Base-by-base conservation (phyloP, 2,888 invertebrate species). In the Serrognathus titanus region DNA sequence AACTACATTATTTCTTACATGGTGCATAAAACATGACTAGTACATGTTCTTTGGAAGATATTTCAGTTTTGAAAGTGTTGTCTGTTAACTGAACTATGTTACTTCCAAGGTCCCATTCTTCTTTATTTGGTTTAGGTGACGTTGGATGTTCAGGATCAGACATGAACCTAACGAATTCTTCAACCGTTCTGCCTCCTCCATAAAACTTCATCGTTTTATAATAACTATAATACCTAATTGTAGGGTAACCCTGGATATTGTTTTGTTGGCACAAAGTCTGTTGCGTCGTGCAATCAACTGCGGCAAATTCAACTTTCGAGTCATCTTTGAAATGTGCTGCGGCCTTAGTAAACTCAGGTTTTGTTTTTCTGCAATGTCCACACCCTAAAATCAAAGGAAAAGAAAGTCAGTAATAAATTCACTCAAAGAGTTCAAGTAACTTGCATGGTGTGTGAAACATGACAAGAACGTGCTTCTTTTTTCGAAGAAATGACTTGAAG, bases 391-490 rank as follows among this genome's bases (percentile, higher is more conserved):
- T 35, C 39, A 35, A 24, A 39, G 7, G 13, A 10, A 41, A 6
- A 16, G 2, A n/a, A 51, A 51, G 16, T 16, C 40, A 40, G 51
- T 24, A 50, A 50, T 7, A 50, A 50, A 46, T 6, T 36, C 24
- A 50, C 36, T 50, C 16, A 9, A 39, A 43, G 39, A 5, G 24
- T 48, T 16, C 9, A 48, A 54, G 53, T 40, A 49, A 85, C 90
- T 85, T 78, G 94, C 94, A 95, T 9, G 94, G 94, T 0, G 94
- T 94, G 76, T 94, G 94, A 78, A 94, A 95, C 88, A 94, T 93
- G 56, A 94, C 87, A 49, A 95, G 72, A 1, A 88, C 90, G 77
- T 94, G 92, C 69, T 92, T 93, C 78, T 92, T 88, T 75, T 91
- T 91, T 73, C 90, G 90, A 41, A 94, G 80, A 49, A 87, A 83